Percentiles rank a stretch among this genome's conserved stretches.
phyloP scores from a whole-genome alignment of 2,797 vertebrate species.

The Sebastiscus albofasciatus region DNA sequence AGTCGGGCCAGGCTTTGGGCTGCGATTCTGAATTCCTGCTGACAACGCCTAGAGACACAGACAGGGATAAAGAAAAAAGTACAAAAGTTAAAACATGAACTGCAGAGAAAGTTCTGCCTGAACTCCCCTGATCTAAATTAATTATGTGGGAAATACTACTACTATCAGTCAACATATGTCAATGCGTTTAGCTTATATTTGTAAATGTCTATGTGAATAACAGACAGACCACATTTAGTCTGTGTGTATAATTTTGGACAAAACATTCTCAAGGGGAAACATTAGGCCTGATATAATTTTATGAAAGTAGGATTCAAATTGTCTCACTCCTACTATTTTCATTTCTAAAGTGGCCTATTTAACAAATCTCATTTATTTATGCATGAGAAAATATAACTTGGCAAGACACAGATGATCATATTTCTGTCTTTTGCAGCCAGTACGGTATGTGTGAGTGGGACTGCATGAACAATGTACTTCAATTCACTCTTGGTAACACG shows the following conservation, averaged over 20 bases:
- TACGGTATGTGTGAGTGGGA: no score
- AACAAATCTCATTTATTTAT: not conserved
- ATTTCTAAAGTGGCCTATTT: not conserved
- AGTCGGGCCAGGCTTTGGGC: slow-evolving; percentile 94
- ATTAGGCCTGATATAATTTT: not conserved
- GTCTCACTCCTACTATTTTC: not conserved
- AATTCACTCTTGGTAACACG: no score
- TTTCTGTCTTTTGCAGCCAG: not conserved
- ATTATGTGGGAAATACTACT: not conserved
- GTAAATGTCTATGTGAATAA: not conserved
- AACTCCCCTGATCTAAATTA: not conserved
- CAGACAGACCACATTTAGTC: not conserved
- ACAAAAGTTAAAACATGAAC: not conserved
- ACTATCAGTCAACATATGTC: not conserved
- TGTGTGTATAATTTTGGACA: not conserved
- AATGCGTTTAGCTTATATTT: not conserved
- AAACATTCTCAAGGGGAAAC: not conserved
- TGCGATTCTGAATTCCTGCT: slow-evolving; percentile 95
- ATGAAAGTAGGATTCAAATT: not conserved
- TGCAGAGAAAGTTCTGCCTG: not conserved
- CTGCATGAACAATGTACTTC: no score
- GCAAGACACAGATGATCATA: not conserved
- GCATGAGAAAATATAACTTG: not conserved
- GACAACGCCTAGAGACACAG: slow-evolving; percentile 85
- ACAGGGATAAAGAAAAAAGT: not conserved